Evolutionary conservation across 92 coral and sea anemone species (phyloP).

Genomic region (Epizoanthus stellaris): DNA sequence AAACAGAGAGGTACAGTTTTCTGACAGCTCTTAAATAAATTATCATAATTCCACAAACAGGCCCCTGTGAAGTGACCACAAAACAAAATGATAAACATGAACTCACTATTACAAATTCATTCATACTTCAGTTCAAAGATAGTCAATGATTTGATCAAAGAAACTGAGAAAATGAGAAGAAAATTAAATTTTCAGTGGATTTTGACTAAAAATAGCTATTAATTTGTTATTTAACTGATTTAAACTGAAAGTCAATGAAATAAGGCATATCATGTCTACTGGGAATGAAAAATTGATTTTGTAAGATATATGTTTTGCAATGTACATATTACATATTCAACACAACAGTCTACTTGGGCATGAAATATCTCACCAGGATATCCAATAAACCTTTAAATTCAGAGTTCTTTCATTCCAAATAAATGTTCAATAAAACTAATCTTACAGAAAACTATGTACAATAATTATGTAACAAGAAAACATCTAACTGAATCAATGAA

Average conservation of each 20-base stretch:
- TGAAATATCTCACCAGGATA: not conserved
- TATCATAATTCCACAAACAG: not conserved
- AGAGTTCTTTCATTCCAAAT: not conserved
- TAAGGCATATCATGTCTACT: not conserved
- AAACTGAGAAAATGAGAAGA: not conserved
- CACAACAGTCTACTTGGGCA: not conserved
- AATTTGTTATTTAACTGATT: not conserved
- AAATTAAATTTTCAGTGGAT: too few relatives aligned
- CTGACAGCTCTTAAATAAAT: not conserved
- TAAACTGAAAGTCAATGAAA: not conserved
- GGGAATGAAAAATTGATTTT: not conserved
- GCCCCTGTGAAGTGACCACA: constrained; percentile 11
- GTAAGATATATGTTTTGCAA: constrained; percentile 1
- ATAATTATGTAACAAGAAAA: too few relatives aligned
- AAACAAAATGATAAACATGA: not conserved
- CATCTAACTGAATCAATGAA: too few relatives aligned
- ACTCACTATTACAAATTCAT: not conserved
- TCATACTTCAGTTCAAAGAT: not conserved
- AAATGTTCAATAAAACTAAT: not conserved
- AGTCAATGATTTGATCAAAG: not conserved
- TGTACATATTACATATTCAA: not conserved
- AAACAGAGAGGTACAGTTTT: not conserved
- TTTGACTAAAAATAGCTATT: not conserved
- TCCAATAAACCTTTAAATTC: not conserved
- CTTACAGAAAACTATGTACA: too few relatives aligned